A percentile compares a stretch with the other conserved stretches of the same genome.
These are phyloP conservation scores for Tachysurus fulvidraco DNA, from an alignment of 2,113 vertebrate species.

Conservation along the genomic window DNA sequence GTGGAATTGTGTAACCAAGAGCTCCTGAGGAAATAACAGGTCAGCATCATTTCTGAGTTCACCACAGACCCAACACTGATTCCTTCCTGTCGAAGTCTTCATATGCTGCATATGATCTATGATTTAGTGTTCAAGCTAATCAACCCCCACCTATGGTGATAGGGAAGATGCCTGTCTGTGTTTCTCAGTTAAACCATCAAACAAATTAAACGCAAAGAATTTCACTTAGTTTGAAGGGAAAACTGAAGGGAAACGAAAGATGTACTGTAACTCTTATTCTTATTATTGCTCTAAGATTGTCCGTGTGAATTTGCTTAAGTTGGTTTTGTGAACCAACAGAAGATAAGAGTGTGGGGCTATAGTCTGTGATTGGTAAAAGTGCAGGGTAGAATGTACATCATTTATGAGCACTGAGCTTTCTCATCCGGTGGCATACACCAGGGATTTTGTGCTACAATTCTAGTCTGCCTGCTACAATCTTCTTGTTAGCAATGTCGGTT, in stretches of 20 bases:
- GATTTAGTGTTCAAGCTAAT: not conserved
- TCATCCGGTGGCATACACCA: not conserved
- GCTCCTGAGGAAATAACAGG: too few relatives aligned
- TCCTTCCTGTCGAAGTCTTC: too few relatives aligned
- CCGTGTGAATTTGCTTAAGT: not conserved
- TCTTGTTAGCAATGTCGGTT: not conserved
- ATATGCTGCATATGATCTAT: not conserved
- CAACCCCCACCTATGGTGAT: not conserved
- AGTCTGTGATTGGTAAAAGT: not conserved
- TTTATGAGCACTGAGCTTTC: not conserved
- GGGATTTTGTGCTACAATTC: not conserved
- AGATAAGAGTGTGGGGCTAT: not conserved
- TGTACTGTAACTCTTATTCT: too few relatives aligned
- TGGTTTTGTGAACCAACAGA: not conserved
- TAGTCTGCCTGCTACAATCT: not conserved
- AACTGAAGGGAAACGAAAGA: too few relatives aligned
- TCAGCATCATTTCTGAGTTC: too few relatives aligned
- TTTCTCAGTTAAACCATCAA: not conserved
- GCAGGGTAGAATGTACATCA: not conserved
- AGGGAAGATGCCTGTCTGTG: not conserved
- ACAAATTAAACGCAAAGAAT: too few relatives aligned
- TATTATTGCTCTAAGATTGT: not conserved
- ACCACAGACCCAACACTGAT: too few relatives aligned
- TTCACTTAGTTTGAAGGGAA: too few relatives aligned
- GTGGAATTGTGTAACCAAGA: too few relatives aligned